These are phyloP conservation scores for Vanessa tameamea DNA, from an alignment of 1,140 invertebrate genomes.

Conservation along the genomic window DNA sequence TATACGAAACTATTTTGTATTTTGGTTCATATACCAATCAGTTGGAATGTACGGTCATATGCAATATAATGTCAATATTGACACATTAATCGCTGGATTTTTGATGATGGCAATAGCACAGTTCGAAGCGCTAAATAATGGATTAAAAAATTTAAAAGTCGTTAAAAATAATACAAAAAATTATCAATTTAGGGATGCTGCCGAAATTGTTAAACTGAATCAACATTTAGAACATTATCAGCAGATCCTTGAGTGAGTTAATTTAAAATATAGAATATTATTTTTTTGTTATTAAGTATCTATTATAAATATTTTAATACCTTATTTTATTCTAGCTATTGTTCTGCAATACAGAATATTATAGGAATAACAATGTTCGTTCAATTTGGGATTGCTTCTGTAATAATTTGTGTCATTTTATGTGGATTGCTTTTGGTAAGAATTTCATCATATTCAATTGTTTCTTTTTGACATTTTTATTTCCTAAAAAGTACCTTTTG, in stretches of 20 bases:
- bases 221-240: slow-evolving; percentile 55
- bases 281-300: not conserved
- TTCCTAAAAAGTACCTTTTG: too few relatives aligned
- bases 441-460: not conserved
- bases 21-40: slow-evolving; percentile 57
- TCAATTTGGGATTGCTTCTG: slow-evolving; percentile 52
- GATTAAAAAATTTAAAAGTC: slow-evolving; percentile 48
- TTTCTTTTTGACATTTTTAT: too few relatives aligned
- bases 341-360: slow-evolving; percentile 49
- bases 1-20: slow-evolving; percentile 49
- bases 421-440: slow-evolving; percentile 52
- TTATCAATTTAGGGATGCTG: slow-evolving; percentile 16
- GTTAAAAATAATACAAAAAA: not conserved
- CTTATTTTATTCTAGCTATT: slow-evolving; percentile 50
- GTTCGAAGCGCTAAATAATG: slow-evolving; percentile 47
- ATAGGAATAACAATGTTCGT: slow-evolving; percentile 55
- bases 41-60: slow-evolving; percentile 61
- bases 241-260: slow-evolving; percentile 50
- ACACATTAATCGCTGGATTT: slow-evolving; percentile 59
- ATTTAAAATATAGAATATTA: not conserved
- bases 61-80: slow-evolving; percentile 61
- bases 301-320: slow-evolving; percentile 12
- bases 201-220: slow-evolving; percentile 39
- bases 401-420: slow-evolving; percentile 56
- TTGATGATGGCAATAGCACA: slow-evolving; percentile 55